Conservation (phyloP, 2,888 invertebrate genomes). For the Rhingia rostrata region DNA sequence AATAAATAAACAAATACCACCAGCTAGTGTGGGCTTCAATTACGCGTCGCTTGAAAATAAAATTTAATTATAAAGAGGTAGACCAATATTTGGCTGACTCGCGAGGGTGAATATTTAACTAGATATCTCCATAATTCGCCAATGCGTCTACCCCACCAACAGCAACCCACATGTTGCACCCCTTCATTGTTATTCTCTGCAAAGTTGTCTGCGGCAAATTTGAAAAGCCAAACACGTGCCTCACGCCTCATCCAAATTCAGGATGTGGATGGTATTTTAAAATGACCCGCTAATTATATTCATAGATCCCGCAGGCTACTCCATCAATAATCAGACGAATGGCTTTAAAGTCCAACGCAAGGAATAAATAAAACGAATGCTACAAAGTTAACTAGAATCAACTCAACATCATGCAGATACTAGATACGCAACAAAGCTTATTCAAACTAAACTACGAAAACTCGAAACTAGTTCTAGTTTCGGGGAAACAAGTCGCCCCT, state of each 20-base stretch:
- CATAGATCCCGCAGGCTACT: too few species aligned
- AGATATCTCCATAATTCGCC: too few species aligned
- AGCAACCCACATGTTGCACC: too few species aligned
- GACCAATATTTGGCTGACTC: background rate
- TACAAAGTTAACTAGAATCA: background rate
- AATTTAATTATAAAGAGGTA: background rate
- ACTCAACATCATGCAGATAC: constrained; percentile 12
- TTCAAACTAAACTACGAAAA: background rate
- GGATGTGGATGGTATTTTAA: too few species aligned
- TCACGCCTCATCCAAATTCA: too few species aligned
- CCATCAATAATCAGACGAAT: too few species aligned
- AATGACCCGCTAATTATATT: too few species aligned
- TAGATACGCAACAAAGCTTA: background rate
- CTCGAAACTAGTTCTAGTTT: background rate
- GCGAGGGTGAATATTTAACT: background rate
- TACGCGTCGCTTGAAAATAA: background rate
- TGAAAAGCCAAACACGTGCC: too few species aligned
- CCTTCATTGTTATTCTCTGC: too few species aligned
- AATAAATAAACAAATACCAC: background rate
- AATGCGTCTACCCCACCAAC: too few species aligned
- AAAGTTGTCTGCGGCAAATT: too few species aligned
- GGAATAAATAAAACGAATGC: background rate
- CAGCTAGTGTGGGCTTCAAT: background rate
- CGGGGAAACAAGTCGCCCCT: background rate
- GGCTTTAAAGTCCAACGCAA: too few species aligned